These are phyloP conservation scores for Salmo trutta DNA, from an alignment of 2,797 vertebrate genomes.

Conservation along the genomic window DNA sequence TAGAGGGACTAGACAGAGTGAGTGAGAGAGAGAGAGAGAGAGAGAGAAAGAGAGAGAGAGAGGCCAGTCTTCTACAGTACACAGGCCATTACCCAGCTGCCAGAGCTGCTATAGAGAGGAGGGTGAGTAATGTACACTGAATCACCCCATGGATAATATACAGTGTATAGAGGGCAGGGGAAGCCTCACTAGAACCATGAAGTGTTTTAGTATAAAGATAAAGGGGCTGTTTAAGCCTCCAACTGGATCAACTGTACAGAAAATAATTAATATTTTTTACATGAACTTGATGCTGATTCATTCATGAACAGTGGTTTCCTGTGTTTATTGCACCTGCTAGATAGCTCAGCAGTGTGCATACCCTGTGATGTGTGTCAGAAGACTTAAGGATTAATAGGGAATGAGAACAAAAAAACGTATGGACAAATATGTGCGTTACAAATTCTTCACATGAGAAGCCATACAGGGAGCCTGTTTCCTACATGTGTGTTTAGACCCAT, in stretches of 20 bases:
- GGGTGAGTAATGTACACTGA: slow-evolving; percentile 7
- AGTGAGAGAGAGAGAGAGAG: background rate
- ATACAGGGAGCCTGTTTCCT: slow-evolving; percentile 1
- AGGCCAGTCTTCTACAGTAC: background rate
- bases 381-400: slow-evolving; percentile 24
- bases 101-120: slow-evolving; percentile 1
- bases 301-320: background rate
- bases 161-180: background rate
- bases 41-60: background rate
- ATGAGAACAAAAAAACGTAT: slow-evolving; percentile 28
- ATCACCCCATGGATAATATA: slow-evolving; percentile 1
- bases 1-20: slow-evolving; percentile 22
- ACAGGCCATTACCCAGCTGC: slow-evolving; percentile 8
- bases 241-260: slow-evolving; percentile 30
- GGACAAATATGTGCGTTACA: slow-evolving; percentile 17
- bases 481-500: slow-evolving; percentile 22
- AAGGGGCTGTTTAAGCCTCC: slow-evolving; percentile 10
- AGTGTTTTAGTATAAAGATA: slow-evolving; percentile 25
- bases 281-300: slow-evolving; percentile 31
- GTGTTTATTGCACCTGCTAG: background rate
- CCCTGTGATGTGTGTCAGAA: slow-evolving; percentile 13
- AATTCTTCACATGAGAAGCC: slow-evolving; percentile 21
- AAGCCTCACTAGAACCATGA: background rate
- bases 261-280: slow-evolving; percentile 13
- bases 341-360: background rate